These are phyloP conservation scores for Scaptomyza polygonia DNA, from an alignment of 2,888 invertebrate species.

Conservation along the genomic window DNA sequence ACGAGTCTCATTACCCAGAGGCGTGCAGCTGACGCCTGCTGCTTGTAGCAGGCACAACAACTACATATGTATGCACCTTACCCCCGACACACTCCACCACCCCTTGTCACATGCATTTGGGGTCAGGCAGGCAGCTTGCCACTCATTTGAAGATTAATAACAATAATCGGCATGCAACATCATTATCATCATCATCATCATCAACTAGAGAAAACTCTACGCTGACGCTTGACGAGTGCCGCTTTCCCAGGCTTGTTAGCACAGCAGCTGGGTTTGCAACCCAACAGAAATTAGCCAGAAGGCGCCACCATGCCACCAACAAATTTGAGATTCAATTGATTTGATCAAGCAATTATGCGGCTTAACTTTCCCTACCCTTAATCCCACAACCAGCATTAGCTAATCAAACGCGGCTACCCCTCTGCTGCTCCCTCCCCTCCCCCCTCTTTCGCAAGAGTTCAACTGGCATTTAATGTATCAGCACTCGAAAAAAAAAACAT, in stretches of 20 bases:
- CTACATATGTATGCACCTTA: not conserved
- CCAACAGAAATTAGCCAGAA: conserved; percentile 29
- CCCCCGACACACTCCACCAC: not conserved
- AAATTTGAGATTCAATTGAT: conserved; percentile 46
- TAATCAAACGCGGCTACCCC: conserved; percentile 44
- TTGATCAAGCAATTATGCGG: conserved; percentile 57
- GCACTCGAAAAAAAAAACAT: conserved; percentile 50
- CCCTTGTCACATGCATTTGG: conserved; percentile 44
- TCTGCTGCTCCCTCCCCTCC: not conserved
- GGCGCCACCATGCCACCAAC: conserved; percentile 53
- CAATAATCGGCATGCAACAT: conserved; percentile 45
- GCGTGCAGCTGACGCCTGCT: conserved; percentile 55
- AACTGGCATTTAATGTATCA: conserved; percentile 44
- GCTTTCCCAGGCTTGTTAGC: conserved; percentile 56
- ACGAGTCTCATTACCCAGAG: conserved; percentile 63
- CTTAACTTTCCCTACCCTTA: conserved; percentile 26
- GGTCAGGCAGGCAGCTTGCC: conserved; percentile 46
- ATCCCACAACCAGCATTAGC: conserved; percentile 48
- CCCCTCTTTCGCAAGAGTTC: too few species aligned
- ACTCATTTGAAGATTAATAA: conserved; percentile 58
- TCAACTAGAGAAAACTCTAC: conserved; percentile 21
- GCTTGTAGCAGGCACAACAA: not conserved
- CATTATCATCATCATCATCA: conserved; percentile 2
- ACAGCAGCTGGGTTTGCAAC: conserved; percentile 9
- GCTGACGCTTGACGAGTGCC: conserved; percentile 14